Conservation (phyloP, 1,140 invertebrate species). For the Trialeurodes vaporariorum region DNA sequence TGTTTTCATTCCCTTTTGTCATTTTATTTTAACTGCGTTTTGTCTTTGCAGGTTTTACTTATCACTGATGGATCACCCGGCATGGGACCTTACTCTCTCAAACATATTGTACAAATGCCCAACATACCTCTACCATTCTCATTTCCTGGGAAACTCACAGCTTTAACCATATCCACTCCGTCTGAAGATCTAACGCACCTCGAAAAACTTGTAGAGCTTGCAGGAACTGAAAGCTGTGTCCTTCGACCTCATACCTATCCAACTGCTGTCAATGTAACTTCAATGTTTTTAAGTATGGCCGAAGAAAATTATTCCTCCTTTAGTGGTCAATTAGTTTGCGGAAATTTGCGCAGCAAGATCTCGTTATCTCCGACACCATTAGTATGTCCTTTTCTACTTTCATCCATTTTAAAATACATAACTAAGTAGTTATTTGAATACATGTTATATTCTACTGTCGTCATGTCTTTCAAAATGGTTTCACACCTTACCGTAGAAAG, state of each 20-base stretch:
- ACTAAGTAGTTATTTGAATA: too few species aligned
- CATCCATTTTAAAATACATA: too few species aligned
- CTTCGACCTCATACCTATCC: background rate
- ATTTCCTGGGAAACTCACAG: constrained; percentile 66
- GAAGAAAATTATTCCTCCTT: constrained; percentile 69
- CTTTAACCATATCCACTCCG: constrained; percentile 36
- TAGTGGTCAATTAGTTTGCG: constrained; percentile 61
- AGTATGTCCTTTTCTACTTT: too few species aligned
- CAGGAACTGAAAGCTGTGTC: constrained; percentile 20
- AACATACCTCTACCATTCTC: constrained; percentile 44
- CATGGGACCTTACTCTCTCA: constrained; percentile 44
- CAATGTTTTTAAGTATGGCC: constrained; percentile 48
- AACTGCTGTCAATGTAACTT: constrained; percentile 28
- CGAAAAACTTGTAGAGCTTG: constrained; percentile 40
- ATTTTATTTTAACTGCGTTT: too few species aligned
- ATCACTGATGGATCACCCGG: constrained; percentile 56
- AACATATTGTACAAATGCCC: background rate
- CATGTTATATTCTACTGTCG: too few species aligned
- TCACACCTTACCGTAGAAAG: too few species aligned
- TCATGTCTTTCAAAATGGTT: too few species aligned
- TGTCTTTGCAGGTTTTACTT: constrained; percentile 45
- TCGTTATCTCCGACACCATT: constrained; percentile 60
- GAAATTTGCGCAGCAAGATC: constrained; percentile 58
- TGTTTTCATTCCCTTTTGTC: too few species aligned
- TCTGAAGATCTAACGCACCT: constrained; percentile 33